Evolutionary conservation across 2,797 vertebrate species (phyloP), one percentile per base, ranked within the genome.

Genomic region (Rhinichthys osculus): DNA sequence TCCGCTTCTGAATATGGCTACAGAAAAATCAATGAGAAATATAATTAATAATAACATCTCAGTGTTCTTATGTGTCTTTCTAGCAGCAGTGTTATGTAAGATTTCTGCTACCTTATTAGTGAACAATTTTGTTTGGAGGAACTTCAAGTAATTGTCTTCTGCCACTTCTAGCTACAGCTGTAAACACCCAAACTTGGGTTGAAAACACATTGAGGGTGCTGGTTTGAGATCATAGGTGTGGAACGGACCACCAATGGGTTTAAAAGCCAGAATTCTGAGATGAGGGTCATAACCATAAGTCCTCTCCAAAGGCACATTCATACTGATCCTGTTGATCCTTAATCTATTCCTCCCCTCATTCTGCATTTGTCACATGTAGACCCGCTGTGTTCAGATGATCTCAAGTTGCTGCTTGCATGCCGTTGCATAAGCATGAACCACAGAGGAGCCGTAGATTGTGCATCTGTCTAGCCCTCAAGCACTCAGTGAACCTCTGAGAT

Each of bases 261-360:
- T 91, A 91, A 94, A 92, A 78, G 89, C 82, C 89, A 91, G 87
- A 70, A 44, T 77, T 42, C 14, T 59, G 87, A 73, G 84, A 74
- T 72, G 30, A 54, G 47, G 66, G 62, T 23, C 33, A 66, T 66
- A 90, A 91, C 86, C 85, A 67, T 91, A 88, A 88, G 82, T 81
- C 30, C 40, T 85, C 82, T 91, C 81, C 8, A 72, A 89, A 93
- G 93, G 90, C 90, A 90, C 92, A 90, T 88, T 87, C 82, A 83
- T 85, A 89, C 52, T 74, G 62, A 67, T 78, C 10, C 16, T 7
- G 50, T 71, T 69, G 30, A 52, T 59, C 17, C 3, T 23, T 42
- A 16, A 70, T 44, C 10, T 57, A 38, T 66, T 74, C 35, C n/a
- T 16, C 44, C 7, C 17, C n/a, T 70, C 33, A 78, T 84, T 78